Percentiles rank a stretch among this genome's conserved stretches.
Evolutionary conservation across 1,140 invertebrate species (phyloP).

Genomic region (Heliothis subflexa): DNA sequence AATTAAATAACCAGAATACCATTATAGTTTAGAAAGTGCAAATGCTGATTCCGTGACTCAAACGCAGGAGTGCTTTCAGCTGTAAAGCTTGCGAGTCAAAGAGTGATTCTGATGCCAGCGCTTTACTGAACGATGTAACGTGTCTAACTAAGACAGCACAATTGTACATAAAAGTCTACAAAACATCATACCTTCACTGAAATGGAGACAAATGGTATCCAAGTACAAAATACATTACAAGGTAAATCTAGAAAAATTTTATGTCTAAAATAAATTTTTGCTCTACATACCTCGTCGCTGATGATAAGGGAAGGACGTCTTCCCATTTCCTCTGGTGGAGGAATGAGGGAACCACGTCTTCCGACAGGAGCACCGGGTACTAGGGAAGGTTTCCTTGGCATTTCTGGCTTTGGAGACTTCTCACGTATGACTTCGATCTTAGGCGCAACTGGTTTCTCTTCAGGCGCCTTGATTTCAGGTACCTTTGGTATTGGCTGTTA

Average conservation of each 20-base stretch:
- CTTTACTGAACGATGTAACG: conserved; percentile 34
- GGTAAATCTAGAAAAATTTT: conserved; percentile 30
- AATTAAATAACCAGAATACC: conserved; percentile 35
- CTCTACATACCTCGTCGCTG: conserved; percentile 93
- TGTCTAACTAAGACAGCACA: conserved; percentile 61
- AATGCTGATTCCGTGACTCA: conserved; percentile 17
- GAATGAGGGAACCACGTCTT: conserved; percentile 94
- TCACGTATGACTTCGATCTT: conserved; percentile 95
- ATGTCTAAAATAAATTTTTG: conserved; percentile 18
- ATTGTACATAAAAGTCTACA: conserved; percentile 62
- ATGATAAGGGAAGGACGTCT: conserved; percentile 95
- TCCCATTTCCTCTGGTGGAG: conserved; percentile 93
- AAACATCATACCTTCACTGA: conserved; percentile 70
- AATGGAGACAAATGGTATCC: conserved; percentile 59
- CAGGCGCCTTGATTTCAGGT: conserved; percentile 91
- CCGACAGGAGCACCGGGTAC: conserved; percentile 89
- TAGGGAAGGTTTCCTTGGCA: conserved; percentile 91
- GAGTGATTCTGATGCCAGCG: conserved; percentile 50
- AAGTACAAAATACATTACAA: conserved; percentile 51
- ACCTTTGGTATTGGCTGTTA: conserved; percentile 85
- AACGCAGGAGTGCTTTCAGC: conserved; percentile 36
- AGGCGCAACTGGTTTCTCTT: conserved; percentile 89
- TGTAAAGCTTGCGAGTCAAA: conserved; percentile 46
- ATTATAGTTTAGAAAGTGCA: conserved; percentile 26
- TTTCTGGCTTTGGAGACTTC: conserved; percentile 89